Conservation (phyloP, 2,113 vertebrate genomes). For the Vulpes lagopus region DNA sequence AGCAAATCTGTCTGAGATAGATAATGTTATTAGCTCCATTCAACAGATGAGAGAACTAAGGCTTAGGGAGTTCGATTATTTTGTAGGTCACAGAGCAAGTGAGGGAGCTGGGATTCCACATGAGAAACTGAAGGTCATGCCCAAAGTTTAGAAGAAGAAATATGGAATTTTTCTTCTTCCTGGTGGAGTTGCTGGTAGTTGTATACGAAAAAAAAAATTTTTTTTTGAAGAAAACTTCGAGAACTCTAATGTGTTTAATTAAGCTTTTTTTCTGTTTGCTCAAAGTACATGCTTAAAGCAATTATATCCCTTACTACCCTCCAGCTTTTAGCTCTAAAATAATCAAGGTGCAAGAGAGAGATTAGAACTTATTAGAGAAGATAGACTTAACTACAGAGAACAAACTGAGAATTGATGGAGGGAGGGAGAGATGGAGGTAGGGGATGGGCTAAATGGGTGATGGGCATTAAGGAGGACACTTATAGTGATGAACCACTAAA, state of each 20-base stretch:
- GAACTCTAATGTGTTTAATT: constrained; percentile 64
- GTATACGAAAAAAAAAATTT: constrained; percentile 55
- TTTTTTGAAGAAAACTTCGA: constrained; percentile 50
- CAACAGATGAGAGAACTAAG: constrained; percentile 29
- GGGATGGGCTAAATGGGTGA: neutral
- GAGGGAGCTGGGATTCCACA: neutral
- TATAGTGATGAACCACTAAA: neutral
- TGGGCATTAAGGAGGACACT: neutral
- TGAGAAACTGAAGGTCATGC: constrained; percentile 25
- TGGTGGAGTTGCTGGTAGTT: neutral
- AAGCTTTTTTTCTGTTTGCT: constrained; percentile 47
- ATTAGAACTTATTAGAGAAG: constrained; percentile 61
- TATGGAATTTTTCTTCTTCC: constrained; percentile 43
- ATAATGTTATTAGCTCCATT: constrained; percentile 32
- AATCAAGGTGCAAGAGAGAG: constrained; percentile 36
- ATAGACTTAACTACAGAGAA: neutral
- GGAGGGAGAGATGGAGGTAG: neutral
- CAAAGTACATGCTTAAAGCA: constrained; percentile 49
- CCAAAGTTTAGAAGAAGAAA: constrained; percentile 48
- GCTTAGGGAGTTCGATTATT: neutral
- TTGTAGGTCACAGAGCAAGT: neutral
- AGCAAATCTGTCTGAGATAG: constrained; percentile 29
- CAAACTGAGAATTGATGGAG: neutral
- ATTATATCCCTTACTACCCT: constrained; percentile 51
- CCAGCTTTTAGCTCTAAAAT: constrained; percentile 62